phyloP scores from a whole-genome alignment of 1,140 invertebrate species.

The Manduca sexta region DNA sequence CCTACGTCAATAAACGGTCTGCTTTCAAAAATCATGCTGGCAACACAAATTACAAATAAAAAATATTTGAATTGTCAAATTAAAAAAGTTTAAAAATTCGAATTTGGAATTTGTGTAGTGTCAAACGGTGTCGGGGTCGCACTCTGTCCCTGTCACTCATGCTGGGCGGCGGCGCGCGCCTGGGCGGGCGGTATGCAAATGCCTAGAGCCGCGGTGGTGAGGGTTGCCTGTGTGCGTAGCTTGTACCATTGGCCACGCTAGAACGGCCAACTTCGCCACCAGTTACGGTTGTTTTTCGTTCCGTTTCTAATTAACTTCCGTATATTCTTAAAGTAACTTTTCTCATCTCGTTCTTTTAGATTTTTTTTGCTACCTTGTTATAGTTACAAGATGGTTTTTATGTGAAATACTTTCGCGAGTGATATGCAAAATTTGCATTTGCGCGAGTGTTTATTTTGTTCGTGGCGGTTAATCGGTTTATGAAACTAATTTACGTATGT shows the following conservation, averaged over 20 bases:
- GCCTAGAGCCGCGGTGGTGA: conserved; percentile 45
- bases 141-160: conserved; percentile 62
- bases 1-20: conserved; percentile 13
- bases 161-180: conserved; percentile 66
- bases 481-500: conserved; percentile 41
- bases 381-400: conserved; percentile 41
- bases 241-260: conserved; percentile 69
- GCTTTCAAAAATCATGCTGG: conserved; percentile 10
- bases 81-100: conserved; percentile 23
- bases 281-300: conserved; percentile 73
- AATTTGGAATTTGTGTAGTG: conserved; percentile 37
- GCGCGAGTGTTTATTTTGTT: conserved; percentile 41
- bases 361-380: conserved; percentile 41
- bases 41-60: not conserved
- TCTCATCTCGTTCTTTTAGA: conserved; percentile 59
- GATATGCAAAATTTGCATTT: conserved; percentile 51
- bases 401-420: conserved; percentile 59
- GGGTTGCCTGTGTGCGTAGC: conserved; percentile 59
- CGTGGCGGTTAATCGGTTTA: conserved; percentile 27
- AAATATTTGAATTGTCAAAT: conserved; percentile 6
- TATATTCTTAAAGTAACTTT: conserved; percentile 71
- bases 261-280: conserved; percentile 71
- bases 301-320: conserved; percentile 71
- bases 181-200: conserved; percentile 72
- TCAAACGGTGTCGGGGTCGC: conserved; percentile 34